Conservation (phyloP, 1,140 invertebrate genomes). For the Neodiprion lecontei region DNA sequence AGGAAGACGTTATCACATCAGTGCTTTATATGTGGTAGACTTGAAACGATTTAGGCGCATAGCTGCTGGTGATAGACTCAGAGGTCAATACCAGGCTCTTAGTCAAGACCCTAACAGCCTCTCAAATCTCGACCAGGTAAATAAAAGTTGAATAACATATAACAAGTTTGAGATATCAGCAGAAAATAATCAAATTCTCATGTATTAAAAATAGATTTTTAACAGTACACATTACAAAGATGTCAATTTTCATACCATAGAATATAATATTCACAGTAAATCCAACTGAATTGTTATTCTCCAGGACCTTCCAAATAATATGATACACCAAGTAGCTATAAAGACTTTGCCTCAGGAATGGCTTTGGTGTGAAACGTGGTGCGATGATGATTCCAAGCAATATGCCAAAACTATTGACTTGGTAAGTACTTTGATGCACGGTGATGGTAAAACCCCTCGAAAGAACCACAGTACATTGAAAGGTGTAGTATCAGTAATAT, state of each 20-base stretch:
- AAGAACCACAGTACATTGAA: neutral
- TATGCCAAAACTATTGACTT: constrained; percentile 99
- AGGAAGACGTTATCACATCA: constrained; percentile 96
- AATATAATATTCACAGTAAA: constrained; percentile 2
- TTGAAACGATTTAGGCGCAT: constrained; percentile 95
- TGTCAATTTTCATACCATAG: neutral
- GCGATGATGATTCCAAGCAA: constrained; percentile 87
- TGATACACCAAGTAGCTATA: constrained; percentile 99
- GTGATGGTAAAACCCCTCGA: neutral
- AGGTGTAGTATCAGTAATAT: neutral
- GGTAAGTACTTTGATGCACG: constrained; percentile 59
- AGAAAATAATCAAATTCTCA: neutral
- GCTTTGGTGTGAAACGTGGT: constrained; percentile 99
- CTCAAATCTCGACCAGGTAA: constrained; percentile 89
- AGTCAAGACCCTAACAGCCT: constrained; percentile 97
- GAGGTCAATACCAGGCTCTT: constrained; percentile 96
- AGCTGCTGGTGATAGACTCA: constrained; percentile 94
- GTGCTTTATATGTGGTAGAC: constrained; percentile 97
- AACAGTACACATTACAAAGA: neutral
- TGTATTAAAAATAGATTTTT: neutral
- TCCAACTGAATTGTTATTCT: constrained; percentile 14
- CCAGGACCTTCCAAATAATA: constrained; percentile 91
- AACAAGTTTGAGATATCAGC: neutral
- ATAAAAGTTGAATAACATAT: neutral
- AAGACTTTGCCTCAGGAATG: constrained; percentile 99